Evolutionary conservation across 2,888 invertebrate genomes (phyloP).

Genomic region (Xanthia icteritia): DNA sequence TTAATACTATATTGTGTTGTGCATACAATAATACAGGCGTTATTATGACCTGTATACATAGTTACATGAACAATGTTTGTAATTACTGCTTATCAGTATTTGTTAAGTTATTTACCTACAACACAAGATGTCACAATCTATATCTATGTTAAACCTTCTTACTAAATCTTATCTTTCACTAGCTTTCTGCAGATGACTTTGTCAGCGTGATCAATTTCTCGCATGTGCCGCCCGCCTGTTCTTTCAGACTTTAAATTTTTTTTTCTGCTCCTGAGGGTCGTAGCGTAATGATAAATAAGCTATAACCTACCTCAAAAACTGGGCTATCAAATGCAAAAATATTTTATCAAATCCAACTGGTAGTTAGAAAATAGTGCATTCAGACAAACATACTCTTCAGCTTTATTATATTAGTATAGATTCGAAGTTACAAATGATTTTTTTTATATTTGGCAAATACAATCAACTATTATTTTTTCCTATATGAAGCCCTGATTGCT

Average conservation of each 20-base stretch:
- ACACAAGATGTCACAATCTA: slow-evolving; percentile 34
- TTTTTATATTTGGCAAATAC: background rate
- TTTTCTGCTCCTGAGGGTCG: too few species aligned
- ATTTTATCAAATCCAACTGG: too few species aligned
- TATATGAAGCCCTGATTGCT: background rate
- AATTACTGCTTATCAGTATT: slow-evolving; percentile 35
- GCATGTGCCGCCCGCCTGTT: too few species aligned
- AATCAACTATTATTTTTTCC: background rate
- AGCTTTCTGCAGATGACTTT: too few species aligned
- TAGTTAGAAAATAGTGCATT: too few species aligned
- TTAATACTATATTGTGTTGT: slow-evolving; percentile 11
- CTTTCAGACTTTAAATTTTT: too few species aligned
- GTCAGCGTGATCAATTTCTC: too few species aligned
- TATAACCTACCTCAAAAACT: too few species aligned
- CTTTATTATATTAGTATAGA: too few species aligned
- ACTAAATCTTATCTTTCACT: background rate
- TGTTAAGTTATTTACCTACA: slow-evolving; percentile 27
- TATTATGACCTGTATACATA: slow-evolving; percentile 9
- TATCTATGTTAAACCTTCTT: slow-evolving; percentile 15
- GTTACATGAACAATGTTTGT: slow-evolving; percentile 28
- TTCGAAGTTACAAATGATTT: background rate
- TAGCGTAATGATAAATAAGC: too few species aligned
- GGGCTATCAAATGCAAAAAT: too few species aligned
- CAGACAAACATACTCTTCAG: too few species aligned
- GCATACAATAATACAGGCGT: slow-evolving; percentile 1